Evolutionary conservation across 2,113 vertebrate species (phyloP).

Genomic region (Rhodinocichla rosea): DNA sequence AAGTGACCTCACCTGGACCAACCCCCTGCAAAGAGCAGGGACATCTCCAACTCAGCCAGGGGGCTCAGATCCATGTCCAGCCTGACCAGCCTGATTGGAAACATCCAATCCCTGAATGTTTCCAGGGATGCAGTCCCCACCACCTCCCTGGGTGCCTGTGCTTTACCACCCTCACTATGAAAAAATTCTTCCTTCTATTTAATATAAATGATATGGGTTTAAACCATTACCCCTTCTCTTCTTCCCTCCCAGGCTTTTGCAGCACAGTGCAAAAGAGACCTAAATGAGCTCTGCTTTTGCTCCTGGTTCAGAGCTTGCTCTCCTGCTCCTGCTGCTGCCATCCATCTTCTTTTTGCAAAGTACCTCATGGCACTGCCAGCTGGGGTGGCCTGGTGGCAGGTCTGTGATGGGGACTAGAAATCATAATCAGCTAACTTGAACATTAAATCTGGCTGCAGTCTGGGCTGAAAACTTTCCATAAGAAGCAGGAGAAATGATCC

Average conservation of each 20-base stretch:
- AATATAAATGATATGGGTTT: not conserved
- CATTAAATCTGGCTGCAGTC: not conserved
- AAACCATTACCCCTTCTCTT: not conserved
- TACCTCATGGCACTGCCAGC: not conserved
- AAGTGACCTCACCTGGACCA: not conserved
- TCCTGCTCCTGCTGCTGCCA: not conserved
- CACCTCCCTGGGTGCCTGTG: rapidly evolving
- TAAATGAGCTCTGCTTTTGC: not conserved
- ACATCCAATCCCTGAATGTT: too few species aligned
- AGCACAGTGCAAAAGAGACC: not conserved
- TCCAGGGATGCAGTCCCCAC: not conserved
- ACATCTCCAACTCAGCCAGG: rapidly evolving
- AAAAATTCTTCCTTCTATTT: not conserved
- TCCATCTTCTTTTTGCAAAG: not conserved
- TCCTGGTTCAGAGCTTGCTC: not conserved
- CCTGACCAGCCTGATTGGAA: too few species aligned
- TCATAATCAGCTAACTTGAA: not conserved
- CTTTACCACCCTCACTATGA: not conserved
- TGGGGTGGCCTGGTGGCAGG: not conserved
- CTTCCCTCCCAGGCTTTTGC: not conserved
- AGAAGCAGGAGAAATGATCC: not conserved
- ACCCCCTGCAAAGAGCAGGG: not conserved
- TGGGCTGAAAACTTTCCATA: not conserved
- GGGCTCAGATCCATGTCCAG: not conserved
- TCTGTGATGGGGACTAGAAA: not conserved